Percentiles rank a stretch among this genome's conserved stretches.
phyloP scores from a whole-genome alignment of 1,140 invertebrate genomes.

The Myzus persicae region DNA sequence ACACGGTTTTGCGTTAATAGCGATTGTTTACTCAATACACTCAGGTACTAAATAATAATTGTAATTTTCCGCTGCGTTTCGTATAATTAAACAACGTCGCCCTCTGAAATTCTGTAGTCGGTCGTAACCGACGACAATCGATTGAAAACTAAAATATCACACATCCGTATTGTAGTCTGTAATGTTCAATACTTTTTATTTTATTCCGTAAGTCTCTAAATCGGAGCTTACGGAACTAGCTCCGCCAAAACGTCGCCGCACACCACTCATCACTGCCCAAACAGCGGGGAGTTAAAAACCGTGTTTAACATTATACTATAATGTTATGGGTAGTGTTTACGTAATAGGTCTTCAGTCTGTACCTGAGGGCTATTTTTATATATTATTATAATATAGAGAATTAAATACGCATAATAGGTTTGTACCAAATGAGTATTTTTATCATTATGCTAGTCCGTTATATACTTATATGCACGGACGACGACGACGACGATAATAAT shows the following conservation, averaged over 20 bases:
- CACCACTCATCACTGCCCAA: background rate
- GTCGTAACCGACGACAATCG: too few species aligned
- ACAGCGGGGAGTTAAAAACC: too few species aligned
- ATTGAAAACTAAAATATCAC: background rate
- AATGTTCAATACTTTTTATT: background rate
- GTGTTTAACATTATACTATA: background rate
- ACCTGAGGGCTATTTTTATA: background rate
- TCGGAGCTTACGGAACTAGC: background rate
- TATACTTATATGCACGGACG: background rate
- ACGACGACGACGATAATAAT: background rate
- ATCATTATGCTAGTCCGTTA: background rate
- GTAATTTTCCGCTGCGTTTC: background rate
- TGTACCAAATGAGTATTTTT: background rate
- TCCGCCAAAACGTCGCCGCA: background rate
- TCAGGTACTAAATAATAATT: background rate
- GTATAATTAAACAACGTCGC: background rate
- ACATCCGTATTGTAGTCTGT: background rate
- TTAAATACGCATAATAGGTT: background rate
- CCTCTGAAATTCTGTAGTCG: background rate
- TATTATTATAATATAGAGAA: background rate
- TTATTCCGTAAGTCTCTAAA: background rate
- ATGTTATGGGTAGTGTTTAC: background rate
- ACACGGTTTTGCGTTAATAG: slow-evolving; percentile 1
- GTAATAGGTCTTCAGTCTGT: background rate
- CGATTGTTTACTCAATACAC: background rate